Base-by-base conservation (phyloP, 2,113 vertebrate genomes). In the Rhinopomastus cyanomelas region DNA sequence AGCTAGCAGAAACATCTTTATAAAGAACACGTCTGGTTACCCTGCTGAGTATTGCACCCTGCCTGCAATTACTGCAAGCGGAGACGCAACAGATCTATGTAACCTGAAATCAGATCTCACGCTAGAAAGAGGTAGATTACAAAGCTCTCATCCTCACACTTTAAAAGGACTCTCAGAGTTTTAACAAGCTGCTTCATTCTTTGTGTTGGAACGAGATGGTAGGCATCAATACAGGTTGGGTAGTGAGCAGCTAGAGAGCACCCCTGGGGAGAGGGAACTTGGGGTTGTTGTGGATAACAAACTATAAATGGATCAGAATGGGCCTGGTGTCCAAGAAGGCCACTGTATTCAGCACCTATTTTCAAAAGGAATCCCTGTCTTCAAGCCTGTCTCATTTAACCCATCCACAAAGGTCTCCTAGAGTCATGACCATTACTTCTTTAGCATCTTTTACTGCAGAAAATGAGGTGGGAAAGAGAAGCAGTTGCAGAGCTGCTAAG, bases 341-440 rank as follows among this genome's bases (percentile, higher is more conserved):
- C 46, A 18, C 19, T 64, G 22, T 42, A 4, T 27, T 74, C 29
- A 86, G 49, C 30, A 67, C 12, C 14, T 75, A 10, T 71, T 92
- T 60, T 81, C 13, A 71, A 85, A 95, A 62, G 26, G 74, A 93
- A 80, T 77, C 59, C 29, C 39, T 39, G 20, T 44, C 39, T 87
- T 87, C 55, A 79, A 80, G 42, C 6, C 22, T 46, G 44, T 71
- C 34, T 81, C 36, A 64, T 55, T 2, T 3, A 83, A 65, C 9
- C 10, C 9, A 36, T 25, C 21, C 30, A 22, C n/a, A 49, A 30
- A 89, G 36, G 48, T 52, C 25, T 65, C 29, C n/a, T 80, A 61
- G 73, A 62, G 81, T 42, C 62, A 84, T 0, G 9, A n/a, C 25
- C 80, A 26, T 29, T 71, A 26, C 46, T 79, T 89, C 59, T 55